Evolutionary conservation across 2,888 invertebrate genomes (phyloP), one percentile per base, ranked within the genome.

Genomic region (Cartodere bifasciata): DNA sequence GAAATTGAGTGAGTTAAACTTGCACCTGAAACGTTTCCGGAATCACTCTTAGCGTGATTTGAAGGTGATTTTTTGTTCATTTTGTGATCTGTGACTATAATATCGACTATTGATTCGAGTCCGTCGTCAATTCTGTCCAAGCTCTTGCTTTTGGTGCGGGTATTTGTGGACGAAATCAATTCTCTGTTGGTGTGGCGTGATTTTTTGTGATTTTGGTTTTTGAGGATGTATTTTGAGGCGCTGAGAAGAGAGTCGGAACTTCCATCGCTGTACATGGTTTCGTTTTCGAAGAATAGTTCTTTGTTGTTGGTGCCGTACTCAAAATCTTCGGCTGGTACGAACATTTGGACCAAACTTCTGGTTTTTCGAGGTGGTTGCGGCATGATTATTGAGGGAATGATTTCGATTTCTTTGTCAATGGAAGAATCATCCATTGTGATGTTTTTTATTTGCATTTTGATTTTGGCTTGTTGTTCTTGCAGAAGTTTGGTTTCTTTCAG

Each of bases 331-430:
- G 69, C 64, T 38, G 72, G 70, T 24, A 72, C 64, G 46, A 75
- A 74, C 27, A 81, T 60, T 55, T 80, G 80, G 3, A 77, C 68
- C 29, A 82, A 55, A 31, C 80, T 82, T 33, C 76, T 70, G 0
- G 80, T 68, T 53, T 79, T 75, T 41, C 83, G 67, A 0, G 85
- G 85, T 26, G 86, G 85, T 52, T 83, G 82, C 0, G 86, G 85
- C 30, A 83, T 68, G 32, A 86, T 67, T 54, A 79, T 80, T 1
- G 72, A 73, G 1, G 85, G 86, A 2, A 86, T 67, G 26, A 84
- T 84, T 16, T 68, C 66, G 22, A 63, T 64, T 63, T 68, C 38
- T 63, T 68, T 48, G 60, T 67, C 29, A 3, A 69, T 65, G 13
- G 67, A 58, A 2, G 68, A 68, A 44, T 68, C 70, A 50, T 66